Conservation (phyloP, 2,113 vertebrate species). For the Furnarius figulus region DNA sequence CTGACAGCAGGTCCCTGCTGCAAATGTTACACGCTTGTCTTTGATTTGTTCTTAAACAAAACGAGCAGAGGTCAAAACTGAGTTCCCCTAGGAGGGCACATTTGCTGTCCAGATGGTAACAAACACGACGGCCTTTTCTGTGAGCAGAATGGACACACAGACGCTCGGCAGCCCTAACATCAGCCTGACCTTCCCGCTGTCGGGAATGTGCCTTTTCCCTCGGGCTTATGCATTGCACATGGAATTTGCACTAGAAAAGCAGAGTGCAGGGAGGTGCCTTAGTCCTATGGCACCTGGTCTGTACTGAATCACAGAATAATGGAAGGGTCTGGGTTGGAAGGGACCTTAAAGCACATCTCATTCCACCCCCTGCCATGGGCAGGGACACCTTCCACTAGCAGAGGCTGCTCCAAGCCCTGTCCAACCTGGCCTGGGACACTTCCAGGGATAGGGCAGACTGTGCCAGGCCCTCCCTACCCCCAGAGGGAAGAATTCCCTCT, state of each 20-base stretch:
- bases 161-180: background rate
- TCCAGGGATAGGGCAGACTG: background rate
- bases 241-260: background rate
- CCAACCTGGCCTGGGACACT: background rate
- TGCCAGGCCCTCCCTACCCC: background rate
- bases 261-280: background rate
- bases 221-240: background rate
- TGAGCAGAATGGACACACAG: background rate
- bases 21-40: background rate
- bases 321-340: background rate
- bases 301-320: background rate
- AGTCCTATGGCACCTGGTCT: background rate
- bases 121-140: background rate
- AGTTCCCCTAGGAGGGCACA: slow-evolving; percentile 5
- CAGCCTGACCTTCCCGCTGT: background rate
- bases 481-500: background rate
- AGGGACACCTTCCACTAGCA: rapidly evolving
- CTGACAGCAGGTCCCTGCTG: slow-evolving; percentile 20
- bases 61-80: background rate
- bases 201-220: background rate
- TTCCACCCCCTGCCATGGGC: background rate
- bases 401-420: rapidly evolving
- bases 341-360: background rate
- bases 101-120: slow-evolving; percentile 65
- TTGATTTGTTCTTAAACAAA: background rate